Evolutionary conservation across 1,140 invertebrate species (phyloP).

Genomic region (Cotesia glomerata): DNA sequence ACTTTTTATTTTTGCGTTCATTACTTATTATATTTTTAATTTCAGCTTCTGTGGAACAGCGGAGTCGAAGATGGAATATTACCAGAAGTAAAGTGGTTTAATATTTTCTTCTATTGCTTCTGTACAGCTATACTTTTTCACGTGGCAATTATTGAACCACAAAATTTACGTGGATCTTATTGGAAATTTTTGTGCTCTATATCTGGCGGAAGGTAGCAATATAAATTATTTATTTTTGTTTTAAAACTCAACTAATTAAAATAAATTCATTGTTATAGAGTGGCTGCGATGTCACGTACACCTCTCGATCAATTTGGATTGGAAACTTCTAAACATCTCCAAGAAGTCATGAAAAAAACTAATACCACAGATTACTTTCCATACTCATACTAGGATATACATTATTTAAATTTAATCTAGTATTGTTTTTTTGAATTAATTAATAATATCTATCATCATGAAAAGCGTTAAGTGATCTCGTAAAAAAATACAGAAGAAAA

Average conservation of each 20-base stretch:
- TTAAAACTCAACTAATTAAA: not conserved
- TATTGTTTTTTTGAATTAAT: not conserved
- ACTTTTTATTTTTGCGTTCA: not conserved
- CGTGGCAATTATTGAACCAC: conserved; percentile 79
- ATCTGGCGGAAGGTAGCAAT: conserved; percentile 73
- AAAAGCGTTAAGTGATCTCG: no score
- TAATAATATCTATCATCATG: no score
- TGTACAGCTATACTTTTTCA: conserved; percentile 83
- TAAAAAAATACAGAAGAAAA: not conserved
- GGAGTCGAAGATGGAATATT: conserved; percentile 66
- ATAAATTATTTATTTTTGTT: conserved; percentile 11
- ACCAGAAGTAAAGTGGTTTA: conserved; percentile 69
- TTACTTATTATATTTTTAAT: conserved; percentile 31
- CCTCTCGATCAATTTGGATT: conserved; percentile 69
- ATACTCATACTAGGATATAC: conserved; percentile 48
- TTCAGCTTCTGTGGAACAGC: conserved; percentile 69
- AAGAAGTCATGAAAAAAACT: conserved; percentile 55
- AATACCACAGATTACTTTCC: conserved; percentile 46
- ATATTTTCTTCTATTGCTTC: conserved; percentile 76
- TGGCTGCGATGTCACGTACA: conserved; percentile 64
- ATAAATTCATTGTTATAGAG: conserved; percentile 56
- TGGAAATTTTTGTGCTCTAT: conserved; percentile 81
- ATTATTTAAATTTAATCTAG: not conserved
- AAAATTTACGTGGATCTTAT: conserved; percentile 80
- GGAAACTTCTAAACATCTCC: conserved; percentile 57